A percentile compares a stretch with the other conserved stretches of the same genome.
phyloP scores from a whole-genome alignment of 53 echinoderm and acorn worm genomes.

The Stichopus horrens region DNA sequence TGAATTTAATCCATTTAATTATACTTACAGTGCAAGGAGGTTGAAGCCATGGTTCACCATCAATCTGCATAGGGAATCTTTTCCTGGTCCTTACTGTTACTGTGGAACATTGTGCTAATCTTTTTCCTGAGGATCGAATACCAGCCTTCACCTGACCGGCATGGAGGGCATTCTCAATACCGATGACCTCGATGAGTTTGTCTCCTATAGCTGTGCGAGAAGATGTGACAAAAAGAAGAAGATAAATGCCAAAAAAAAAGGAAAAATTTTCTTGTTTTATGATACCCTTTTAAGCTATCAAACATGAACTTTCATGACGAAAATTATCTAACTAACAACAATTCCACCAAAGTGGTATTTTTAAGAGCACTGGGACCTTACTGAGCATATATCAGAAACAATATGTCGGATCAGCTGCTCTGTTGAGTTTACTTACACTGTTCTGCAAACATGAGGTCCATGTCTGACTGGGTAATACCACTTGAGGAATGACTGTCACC shows the following conservation, averaged over 20 bases:
- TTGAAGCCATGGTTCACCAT: slow-evolving; percentile 99
- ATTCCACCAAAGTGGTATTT: no score
- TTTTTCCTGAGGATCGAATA: slow-evolving; percentile 89
- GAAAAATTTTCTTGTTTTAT: neutral
- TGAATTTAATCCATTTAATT: no score
- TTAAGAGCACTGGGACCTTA: no score
- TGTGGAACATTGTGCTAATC: slow-evolving; percentile 90
- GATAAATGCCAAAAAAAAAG: neutral
- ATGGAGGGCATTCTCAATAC: slow-evolving; percentile 92
- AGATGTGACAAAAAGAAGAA: neutral
- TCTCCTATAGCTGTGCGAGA: slow-evolving; percentile 85
- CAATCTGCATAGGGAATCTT: slow-evolving; percentile 98
- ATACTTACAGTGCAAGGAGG: slow-evolving; percentile 96
- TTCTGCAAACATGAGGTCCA: slow-evolving; percentile 88
- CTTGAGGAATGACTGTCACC: slow-evolving; percentile 75
- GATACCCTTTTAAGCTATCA: neutral
- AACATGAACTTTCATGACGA: neutral
- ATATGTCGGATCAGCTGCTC: neutral
- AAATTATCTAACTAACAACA: neutral
- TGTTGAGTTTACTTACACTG: slow-evolving; percentile 71
- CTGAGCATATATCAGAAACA: no score
- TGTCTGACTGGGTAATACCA: slow-evolving; percentile 73
- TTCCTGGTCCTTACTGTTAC: slow-evolving; percentile 94
- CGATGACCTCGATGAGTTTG: slow-evolving; percentile 91
- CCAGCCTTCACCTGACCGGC: slow-evolving; percentile 98